phyloP scores from a whole-genome alignment of 1,140 invertebrate species.

The Globodera rostochiensis region DNA sequence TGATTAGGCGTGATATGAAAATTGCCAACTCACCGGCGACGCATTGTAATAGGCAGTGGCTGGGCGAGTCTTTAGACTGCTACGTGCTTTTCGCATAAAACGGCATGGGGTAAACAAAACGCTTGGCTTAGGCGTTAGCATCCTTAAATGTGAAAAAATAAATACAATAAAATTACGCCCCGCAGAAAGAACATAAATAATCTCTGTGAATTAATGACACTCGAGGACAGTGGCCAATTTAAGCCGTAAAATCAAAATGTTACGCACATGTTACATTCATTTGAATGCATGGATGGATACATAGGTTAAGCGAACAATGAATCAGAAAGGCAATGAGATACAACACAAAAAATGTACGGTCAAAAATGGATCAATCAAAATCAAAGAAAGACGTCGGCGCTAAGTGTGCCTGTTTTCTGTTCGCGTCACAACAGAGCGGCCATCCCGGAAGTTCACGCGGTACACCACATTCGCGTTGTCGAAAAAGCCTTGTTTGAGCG shows the following conservation, averaged over 20 bases:
- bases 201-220: too few species aligned
- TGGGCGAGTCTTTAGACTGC: neutral
- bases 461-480: conserved; percentile 98
- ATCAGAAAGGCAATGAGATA: conserved; percentile 1
- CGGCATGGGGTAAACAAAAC: neutral
- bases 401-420: conserved; percentile 32
- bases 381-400: neutral
- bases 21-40: too few species aligned
- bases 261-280: neutral
- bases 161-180: neutral
- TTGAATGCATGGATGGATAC: neutral
- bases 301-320: neutral
- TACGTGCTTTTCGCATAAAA: neutral
- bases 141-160: neutral
- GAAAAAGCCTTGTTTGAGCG: conserved; percentile 98
- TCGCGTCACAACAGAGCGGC: conserved; percentile 76
- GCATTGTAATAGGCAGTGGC: too few species aligned
- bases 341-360: conserved; percentile 2
- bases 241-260: neutral
- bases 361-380: neutral
- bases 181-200: too few species aligned
- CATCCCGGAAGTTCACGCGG: conserved; percentile 90
- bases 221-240: too few species aligned
- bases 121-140: neutral
- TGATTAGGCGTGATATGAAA: too few species aligned